Conservation (phyloP, 2,113 vertebrate genomes). For the Muntiacus muntjak region DNA sequence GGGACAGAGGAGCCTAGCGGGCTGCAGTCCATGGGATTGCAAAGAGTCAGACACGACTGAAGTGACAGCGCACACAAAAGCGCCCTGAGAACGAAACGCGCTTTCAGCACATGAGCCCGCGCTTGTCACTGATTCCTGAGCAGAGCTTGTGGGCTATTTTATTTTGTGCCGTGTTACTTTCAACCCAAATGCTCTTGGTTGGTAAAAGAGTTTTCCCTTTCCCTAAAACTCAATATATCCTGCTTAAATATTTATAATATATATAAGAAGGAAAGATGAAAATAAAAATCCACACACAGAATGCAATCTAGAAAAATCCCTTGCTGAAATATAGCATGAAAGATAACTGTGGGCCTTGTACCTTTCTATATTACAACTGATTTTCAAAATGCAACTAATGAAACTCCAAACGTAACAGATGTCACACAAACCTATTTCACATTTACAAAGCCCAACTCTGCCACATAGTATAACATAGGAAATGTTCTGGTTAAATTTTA, state of each 20-base stretch:
- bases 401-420: neutral
- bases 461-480: neutral
- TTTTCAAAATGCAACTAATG: neutral
- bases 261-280: neutral
- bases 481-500: neutral
- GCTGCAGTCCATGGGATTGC: neutral
- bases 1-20: neutral
- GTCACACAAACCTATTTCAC: neutral
- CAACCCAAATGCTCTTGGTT: neutral
- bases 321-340: neutral
- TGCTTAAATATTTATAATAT: slow-evolving; percentile 38
- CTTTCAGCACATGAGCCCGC: neutral
- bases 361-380: neutral
- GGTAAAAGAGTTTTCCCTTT: neutral
- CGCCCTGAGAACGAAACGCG: neutral
- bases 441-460: neutral
- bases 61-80: neutral
- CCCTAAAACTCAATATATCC: neutral
- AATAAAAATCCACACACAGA: neutral
- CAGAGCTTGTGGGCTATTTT: neutral
- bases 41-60: neutral
- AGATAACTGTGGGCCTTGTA: neutral
- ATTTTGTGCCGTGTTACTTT: neutral
- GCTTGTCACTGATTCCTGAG: neutral
- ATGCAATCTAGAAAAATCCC: neutral